Evolutionary conservation across 2,888 invertebrate species (phyloP).

Genomic region (Aphidius colemani): DNA sequence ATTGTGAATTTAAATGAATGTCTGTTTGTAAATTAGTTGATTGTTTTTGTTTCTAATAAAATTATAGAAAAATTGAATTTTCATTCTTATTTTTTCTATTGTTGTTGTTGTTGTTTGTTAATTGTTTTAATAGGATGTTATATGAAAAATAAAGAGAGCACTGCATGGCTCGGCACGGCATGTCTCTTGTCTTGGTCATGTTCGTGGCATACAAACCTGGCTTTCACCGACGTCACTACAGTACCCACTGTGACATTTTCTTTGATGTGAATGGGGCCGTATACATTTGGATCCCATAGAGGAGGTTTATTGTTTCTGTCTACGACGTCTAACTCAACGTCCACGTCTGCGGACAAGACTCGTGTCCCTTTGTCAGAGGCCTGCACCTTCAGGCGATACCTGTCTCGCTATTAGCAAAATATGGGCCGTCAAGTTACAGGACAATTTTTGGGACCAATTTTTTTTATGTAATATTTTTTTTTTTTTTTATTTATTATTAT

Average conservation of each 20-base stretch:
- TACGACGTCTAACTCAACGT: conserved; percentile 97
- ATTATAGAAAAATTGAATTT: too few species aligned
- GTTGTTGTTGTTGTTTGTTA: too few species aligned
- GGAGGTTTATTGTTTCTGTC: conserved; percentile 98
- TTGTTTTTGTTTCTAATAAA: too few species aligned
- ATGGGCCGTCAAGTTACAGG: conserved; percentile 69
- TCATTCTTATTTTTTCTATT: too few species aligned
- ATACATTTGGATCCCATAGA: conserved; percentile 92
- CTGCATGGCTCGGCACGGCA: conserved; percentile 54
- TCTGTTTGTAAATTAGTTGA: too few species aligned
- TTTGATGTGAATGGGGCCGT: conserved; percentile 97
- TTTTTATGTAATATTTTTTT: conserved; percentile 27
- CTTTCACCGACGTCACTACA: conserved; percentile 97
- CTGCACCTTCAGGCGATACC: conserved; percentile 94
- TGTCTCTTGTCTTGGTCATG: conserved; percentile 56
- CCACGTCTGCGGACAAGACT: conserved; percentile 92
- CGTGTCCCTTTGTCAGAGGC: conserved; percentile 94
- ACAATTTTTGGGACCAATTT: conserved; percentile 50
- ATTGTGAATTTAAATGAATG: too few species aligned
- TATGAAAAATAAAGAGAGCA: conserved; percentile 42
- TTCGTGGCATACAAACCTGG: conserved; percentile 85
- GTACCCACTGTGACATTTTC: conserved; percentile 99
- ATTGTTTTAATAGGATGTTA: conserved; percentile 9
- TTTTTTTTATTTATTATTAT: conserved; percentile 39
- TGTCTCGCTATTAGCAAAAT: conserved; percentile 87